Percentiles rank a stretch among this genome's conserved stretches.
phyloP scores from a whole-genome alignment of 1,140 invertebrate genomes.

The Drosophila lini region DNA sequence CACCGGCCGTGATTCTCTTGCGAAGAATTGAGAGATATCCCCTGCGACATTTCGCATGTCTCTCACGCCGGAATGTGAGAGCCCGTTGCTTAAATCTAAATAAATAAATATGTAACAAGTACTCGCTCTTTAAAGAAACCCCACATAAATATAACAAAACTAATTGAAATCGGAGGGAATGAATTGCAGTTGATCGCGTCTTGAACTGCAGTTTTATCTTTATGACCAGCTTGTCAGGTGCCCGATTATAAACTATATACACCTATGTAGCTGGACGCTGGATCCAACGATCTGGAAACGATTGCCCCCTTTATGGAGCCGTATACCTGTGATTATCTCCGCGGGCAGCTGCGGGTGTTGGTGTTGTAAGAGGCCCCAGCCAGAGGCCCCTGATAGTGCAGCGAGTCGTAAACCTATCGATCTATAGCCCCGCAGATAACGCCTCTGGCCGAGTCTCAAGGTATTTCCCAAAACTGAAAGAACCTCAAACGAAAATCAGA shows the following conservation, averaged over 20 bases:
- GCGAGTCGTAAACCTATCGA: slow-evolving; percentile 69
- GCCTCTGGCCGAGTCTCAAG: slow-evolving; percentile 15
- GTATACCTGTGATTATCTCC: slow-evolving; percentile 55
- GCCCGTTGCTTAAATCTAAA: too few relatives aligned
- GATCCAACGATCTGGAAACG: slow-evolving; percentile 25
- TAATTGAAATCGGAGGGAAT: neutral
- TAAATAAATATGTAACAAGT: too few relatives aligned
- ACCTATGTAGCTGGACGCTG: slow-evolving; percentile 36
- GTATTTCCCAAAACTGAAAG: slow-evolving; percentile 29
- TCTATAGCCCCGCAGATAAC: slow-evolving; percentile 68
- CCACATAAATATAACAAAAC: neutral
- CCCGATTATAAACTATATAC: slow-evolving; percentile 50
- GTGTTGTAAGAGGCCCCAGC: slow-evolving; percentile 62
- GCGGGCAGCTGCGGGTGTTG: slow-evolving; percentile 22
- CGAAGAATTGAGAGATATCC: neutral
- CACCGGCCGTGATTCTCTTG: slow-evolving; percentile 1
- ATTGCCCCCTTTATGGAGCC: slow-evolving; percentile 32
- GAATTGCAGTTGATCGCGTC: slow-evolving; percentile 20
- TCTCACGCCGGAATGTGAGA: too few relatives aligned
- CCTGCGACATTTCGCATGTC: neutral
- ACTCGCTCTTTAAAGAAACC: too few relatives aligned
- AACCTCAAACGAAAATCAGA: neutral
- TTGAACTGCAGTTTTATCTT: slow-evolving; percentile 57
- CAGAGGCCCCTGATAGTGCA: slow-evolving; percentile 53
- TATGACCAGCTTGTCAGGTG: slow-evolving; percentile 62